Evolutionary conservation across 2,888 invertebrate genomes (phyloP), one percentile per base, ranked within the genome.

Genomic region (Eremobia ochroleuca): DNA sequence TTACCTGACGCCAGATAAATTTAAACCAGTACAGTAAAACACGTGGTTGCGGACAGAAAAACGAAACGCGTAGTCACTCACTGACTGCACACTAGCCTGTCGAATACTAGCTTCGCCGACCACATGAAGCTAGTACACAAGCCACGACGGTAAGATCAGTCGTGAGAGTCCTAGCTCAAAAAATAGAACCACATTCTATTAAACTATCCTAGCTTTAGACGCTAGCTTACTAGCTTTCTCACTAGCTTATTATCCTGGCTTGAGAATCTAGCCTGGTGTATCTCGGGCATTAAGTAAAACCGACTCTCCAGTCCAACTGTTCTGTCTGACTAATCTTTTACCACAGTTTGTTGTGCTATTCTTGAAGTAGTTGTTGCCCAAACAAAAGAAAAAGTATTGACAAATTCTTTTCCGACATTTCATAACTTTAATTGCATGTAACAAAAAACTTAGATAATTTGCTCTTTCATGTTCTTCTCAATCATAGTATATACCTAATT

Each of bases 361-460:
- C 18, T 6, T n/a, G 34, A n/a, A 21, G 5, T 15, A 21, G 11
- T 43, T n/a, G 0, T 55, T 3, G 15, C 18, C 15, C 6, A 37
- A 21, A 13, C 11, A 43, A 58, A 43, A 67, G 1, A 81, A 43
- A 13, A 0, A 21, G 1, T 40, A 21, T 58, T 70, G 49, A 37
- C 43, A 52, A 67, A 55, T 40, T 59, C 13, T 62, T 58, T 62
- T n/a, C 34, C 31, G 34, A 59, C 2, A 68, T 74, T 81, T 69
- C n/a, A 4, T 52, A 58, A 46, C 0, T 4, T 34, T 73, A 71
- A 81, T 85, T 68, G 58, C 52, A 59, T 46, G 13, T 13, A 46
- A 46, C 31, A 49, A 69, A 66, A 83, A 74, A 74, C 28, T 59
- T 67, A 25, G 43, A 59, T 71, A 77, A 83, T 83, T 78, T 37